Evolutionary conservation across 1,140 invertebrate genomes (phyloP).

Genomic region (Ceratosolen fusciceps): DNA sequence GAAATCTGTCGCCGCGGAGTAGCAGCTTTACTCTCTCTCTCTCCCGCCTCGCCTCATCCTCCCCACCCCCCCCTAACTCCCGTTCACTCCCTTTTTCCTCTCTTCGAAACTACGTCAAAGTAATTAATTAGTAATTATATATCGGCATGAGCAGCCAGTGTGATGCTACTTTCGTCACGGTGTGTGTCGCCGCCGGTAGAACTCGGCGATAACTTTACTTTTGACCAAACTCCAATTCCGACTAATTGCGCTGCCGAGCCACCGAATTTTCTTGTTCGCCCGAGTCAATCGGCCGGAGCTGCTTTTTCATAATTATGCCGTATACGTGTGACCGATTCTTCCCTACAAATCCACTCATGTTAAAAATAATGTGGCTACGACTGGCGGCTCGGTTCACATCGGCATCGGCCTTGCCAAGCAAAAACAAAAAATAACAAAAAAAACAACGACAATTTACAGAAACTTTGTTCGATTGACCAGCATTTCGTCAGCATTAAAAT

Average conservation of each 20-base stretch:
- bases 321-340: not conserved
- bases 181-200: not conserved
- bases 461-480: not conserved
- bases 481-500: not conserved
- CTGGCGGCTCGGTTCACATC: not conserved
- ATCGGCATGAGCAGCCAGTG: not conserved
- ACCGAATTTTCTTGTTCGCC: slow-evolving; percentile 13
- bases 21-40: too few species aligned
- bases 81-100: not conserved
- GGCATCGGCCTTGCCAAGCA: too few species aligned
- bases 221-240: slow-evolving; percentile 46
- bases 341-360: not conserved
- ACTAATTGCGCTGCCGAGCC: slow-evolving; percentile 42
- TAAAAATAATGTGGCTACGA: not conserved
- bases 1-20: slow-evolving; percentile 2
- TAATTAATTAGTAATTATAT: slow-evolving; percentile 49
- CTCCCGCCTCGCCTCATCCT: too few species aligned
- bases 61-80: slow-evolving; percentile 9
- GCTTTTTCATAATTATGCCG: slow-evolving; percentile 25
- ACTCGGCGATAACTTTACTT: slow-evolving; percentile 40
- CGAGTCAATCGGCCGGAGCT: slow-evolving; percentile 8
- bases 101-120: slow-evolving; percentile 34
- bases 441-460: not conserved
- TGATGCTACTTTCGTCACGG: slow-evolving; percentile 41
- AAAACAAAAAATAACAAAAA: not conserved